Conservation (phyloP, 2,113 vertebrate genomes). For the Salvelinus sp. region DNA sequence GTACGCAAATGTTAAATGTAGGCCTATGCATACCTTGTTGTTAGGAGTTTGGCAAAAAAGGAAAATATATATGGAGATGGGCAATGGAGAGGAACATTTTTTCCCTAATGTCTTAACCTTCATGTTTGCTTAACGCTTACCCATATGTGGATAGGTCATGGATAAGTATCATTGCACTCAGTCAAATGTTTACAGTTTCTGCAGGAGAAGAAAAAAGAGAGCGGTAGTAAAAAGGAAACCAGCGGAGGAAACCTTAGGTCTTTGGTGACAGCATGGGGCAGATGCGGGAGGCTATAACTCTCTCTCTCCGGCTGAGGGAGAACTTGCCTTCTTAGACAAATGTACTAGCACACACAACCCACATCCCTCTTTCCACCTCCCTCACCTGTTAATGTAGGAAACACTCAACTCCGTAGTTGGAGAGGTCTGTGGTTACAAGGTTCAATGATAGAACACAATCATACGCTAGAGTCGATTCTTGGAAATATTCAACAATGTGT, state of each 20-base stretch:
- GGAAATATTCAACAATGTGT: neutral
- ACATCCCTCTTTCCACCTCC: neutral
- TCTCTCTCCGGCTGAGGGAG: conserved; percentile 1
- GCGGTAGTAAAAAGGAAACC: neutral
- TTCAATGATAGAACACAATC: conserved; percentile 4
- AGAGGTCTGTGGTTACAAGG: neutral
- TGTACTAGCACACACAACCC: neutral
- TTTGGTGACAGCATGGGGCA: conserved; percentile 4
- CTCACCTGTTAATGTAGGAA: neutral
- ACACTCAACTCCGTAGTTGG: neutral
- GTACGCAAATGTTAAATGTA: neutral
- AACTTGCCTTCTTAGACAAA: neutral
- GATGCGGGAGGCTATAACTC: conserved; percentile 9
- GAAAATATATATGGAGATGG: neutral
- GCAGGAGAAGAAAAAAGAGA: neutral
- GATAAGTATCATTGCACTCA: conserved; percentile 12
- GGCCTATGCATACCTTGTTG: neutral
- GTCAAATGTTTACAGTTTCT: conserved; percentile 20
- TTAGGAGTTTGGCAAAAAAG: neutral
- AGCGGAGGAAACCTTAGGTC: conserved; percentile 11
- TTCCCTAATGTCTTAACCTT: conserved; percentile 1
- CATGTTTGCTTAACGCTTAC: conserved; percentile 12
- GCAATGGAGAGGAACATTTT: neutral
- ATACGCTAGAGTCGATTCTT: neutral
- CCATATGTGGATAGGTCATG: conserved; percentile 16